phyloP scores from a whole-genome alignment of 1,140 invertebrate species.

The Drosophila burlai region DNA sequence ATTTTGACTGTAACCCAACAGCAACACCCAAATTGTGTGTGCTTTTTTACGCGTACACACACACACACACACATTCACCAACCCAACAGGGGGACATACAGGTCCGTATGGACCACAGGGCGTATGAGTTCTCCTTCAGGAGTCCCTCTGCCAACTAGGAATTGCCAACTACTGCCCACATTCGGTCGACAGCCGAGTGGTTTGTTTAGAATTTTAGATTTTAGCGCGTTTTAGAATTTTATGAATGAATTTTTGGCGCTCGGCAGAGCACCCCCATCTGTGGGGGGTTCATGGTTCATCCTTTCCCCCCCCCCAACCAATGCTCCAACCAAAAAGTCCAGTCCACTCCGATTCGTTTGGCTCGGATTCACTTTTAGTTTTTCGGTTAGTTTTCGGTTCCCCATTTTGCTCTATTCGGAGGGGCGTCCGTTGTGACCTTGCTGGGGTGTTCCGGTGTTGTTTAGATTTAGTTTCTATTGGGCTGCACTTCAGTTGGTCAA shows the following conservation, averaged over 20 bases:
- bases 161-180: slow-evolving; percentile 13
- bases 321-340: background rate
- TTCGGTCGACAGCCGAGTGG: slow-evolving; percentile 38
- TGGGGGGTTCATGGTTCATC: background rate
- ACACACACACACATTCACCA: slow-evolving; percentile 12
- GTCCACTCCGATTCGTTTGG: slow-evolving; percentile 34
- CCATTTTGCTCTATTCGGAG: slow-evolving; percentile 55
- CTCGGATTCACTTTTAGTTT: slow-evolving; percentile 77
- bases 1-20: slow-evolving; percentile 1
- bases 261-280: slow-evolving; percentile 17
- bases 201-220: slow-evolving; percentile 84
- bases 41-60: slow-evolving; percentile 52
- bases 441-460: slow-evolving; percentile 53
- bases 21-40: slow-evolving; percentile 19
- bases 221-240: slow-evolving; percentile 84
- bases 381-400: slow-evolving; percentile 75
- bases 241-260: slow-evolving; percentile 81
- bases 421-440: slow-evolving; percentile 62
- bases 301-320: background rate
- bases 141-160: slow-evolving; percentile 7
- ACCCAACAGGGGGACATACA: slow-evolving; percentile 10
- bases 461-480: slow-evolving; percentile 71
- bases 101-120: slow-evolving; percentile 4
- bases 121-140: slow-evolving; percentile 25
- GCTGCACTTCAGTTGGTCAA: slow-evolving; percentile 57